Conservation (phyloP, 2,888 invertebrate genomes). For the Troides oblongomaculatus region DNA sequence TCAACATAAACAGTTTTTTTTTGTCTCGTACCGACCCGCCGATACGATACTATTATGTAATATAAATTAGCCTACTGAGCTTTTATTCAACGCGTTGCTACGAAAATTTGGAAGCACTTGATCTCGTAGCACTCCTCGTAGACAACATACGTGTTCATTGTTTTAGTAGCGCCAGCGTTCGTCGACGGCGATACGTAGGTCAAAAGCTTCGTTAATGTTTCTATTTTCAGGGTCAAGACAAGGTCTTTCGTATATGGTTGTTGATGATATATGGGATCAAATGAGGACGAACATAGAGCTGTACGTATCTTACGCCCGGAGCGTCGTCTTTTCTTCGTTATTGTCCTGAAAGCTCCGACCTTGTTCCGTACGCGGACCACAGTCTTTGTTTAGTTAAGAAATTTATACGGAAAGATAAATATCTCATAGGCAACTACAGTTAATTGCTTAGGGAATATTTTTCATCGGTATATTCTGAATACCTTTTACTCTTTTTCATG, state of each 20-base stretch:
- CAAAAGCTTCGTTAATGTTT: slow-evolving; percentile 32
- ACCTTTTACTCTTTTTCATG: too few species aligned
- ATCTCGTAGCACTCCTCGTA: slow-evolving; percentile 25
- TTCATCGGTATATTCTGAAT: too few species aligned
- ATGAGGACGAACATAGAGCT: slow-evolving; percentile 40
- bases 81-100: slow-evolving; percentile 9
- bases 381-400: slow-evolving; percentile 43
- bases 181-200: slow-evolving; percentile 18
- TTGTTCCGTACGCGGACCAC: slow-evolving; percentile 45
- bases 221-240: slow-evolving; percentile 68
- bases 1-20: slow-evolving; percentile 3
- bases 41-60: slow-evolving; percentile 19
- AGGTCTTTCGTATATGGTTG: slow-evolving; percentile 51
- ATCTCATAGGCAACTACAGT: too few species aligned
- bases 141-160: slow-evolving; percentile 24
- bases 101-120: slow-evolving; percentile 15
- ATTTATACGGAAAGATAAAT: not conserved
- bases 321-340: slow-evolving; percentile 56
- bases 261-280: slow-evolving; percentile 38
- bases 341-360: slow-evolving; percentile 58
- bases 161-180: slow-evolving; percentile 19
- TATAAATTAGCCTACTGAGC: not conserved
- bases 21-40: not conserved
- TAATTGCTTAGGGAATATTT: too few species aligned
- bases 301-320: slow-evolving; percentile 41